phyloP scores from a whole-genome alignment of 2,888 invertebrate genomes.

The Tholera decimalis region DNA sequence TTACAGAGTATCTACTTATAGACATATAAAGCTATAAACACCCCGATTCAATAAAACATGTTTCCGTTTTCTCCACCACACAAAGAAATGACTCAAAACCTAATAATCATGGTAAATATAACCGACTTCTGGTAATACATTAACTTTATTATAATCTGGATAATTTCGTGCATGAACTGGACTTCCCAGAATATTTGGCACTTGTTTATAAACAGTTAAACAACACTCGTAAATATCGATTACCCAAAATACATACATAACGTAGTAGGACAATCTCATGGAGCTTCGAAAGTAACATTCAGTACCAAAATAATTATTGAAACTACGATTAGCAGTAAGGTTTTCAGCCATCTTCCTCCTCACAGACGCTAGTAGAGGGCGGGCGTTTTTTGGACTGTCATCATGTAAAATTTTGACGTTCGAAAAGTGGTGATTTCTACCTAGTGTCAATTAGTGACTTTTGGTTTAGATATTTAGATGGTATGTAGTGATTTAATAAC shows the following conservation, averaged over 20 bases:
- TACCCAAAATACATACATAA: conserved; percentile 16
- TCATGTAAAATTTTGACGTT: no score
- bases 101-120: not conserved
- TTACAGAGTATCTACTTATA: no score
- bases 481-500: no score
- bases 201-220: conserved; percentile 41
- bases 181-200: conserved; percentile 53
- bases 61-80: conserved; percentile 6
- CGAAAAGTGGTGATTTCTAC: no score
- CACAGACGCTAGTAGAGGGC: no score
- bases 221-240: conserved; percentile 45
- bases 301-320: conserved; percentile 15
- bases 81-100: conserved; percentile 37
- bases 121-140: conserved; percentile 25
- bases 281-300: not conserved
- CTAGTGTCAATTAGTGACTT: no score
- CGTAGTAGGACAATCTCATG: not conserved
- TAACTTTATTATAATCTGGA: conserved; percentile 17
- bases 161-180: conserved; percentile 36
- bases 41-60: not conserved
- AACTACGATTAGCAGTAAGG: conserved; percentile 16
- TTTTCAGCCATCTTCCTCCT: no score
- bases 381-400: no score
- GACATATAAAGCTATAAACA: not conserved
- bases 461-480: no score